Percentiles rank a stretch among this genome's conserved stretches.
These are phyloP conservation scores for Champsocephalus gunnari DNA, from an alignment of 2,797 vertebrate species.

Conservation along the genomic window DNA sequence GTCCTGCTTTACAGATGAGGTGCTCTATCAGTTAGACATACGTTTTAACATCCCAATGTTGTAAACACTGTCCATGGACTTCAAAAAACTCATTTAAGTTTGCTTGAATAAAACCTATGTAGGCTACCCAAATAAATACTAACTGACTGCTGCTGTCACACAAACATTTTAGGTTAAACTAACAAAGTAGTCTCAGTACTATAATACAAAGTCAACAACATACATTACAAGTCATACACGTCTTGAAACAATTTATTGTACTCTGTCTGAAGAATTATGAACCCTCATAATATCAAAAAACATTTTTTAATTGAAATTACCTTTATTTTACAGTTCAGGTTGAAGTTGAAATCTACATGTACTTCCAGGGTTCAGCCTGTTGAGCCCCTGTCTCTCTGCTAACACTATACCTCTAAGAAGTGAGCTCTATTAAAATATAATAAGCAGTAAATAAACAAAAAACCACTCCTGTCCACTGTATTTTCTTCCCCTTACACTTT, in stretches of 20 bases:
- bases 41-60: too few species aligned
- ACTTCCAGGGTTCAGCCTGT: neutral
- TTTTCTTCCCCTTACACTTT: neutral
- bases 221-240: too few species aligned
- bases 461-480: neutral
- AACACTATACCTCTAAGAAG: neutral
- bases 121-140: neutral
- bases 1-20: constrained; percentile 20
- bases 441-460: constrained; percentile 11
- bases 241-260: too few species aligned
- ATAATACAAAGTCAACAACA: too few species aligned
- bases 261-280: too few species aligned
- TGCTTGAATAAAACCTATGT: neutral
- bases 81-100: neutral
- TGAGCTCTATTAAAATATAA: constrained; percentile 1
- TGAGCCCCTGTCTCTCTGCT: neutral
- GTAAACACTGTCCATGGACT: neutral
- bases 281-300: too few species aligned
- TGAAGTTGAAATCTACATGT: too few species aligned
- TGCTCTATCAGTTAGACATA: constrained; percentile 12
- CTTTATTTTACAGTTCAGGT: too few species aligned
- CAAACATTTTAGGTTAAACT: neutral
- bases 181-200: neutral
- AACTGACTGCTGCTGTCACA: neutral
- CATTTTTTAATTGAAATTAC: too few species aligned